Evolutionary conservation across 2,888 invertebrate genomes (phyloP).

Genomic region (Lithosia quadra): DNA sequence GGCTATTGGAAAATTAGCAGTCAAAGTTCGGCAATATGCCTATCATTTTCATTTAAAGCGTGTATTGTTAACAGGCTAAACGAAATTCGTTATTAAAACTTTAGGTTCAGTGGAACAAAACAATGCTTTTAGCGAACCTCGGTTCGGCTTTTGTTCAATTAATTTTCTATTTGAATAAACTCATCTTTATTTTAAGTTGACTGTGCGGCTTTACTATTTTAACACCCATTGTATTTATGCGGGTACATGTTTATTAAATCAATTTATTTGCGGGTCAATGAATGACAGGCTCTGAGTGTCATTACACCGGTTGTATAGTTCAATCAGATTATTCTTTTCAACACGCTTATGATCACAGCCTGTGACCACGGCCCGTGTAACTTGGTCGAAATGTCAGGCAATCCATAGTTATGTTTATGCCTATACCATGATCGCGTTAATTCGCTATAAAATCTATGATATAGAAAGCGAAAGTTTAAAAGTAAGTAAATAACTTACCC

Average conservation of each 20-base stretch:
- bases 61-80: constrained; percentile 20
- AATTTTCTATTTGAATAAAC: constrained; percentile 29
- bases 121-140: constrained; percentile 22
- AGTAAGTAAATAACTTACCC: too few relatives aligned
- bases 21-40: constrained; percentile 20
- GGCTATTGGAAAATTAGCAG: constrained; percentile 1
- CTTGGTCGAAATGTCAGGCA: too few relatives aligned
- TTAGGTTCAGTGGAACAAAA: constrained; percentile 24
- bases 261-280: neutral
- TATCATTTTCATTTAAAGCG: constrained; percentile 24
- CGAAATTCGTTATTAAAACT: constrained; percentile 25
- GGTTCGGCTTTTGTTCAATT: constrained; percentile 21
- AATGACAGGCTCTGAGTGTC: constrained; percentile 5
- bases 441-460: too few relatives aligned
- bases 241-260: constrained; percentile 1
- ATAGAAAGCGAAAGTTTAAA: too few relatives aligned
- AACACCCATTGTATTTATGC: neutral
- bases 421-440: too few relatives aligned
- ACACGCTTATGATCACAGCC: too few relatives aligned
- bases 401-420: too few relatives aligned
- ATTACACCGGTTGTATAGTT: neutral
- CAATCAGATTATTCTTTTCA: neutral
- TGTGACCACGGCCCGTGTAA: too few relatives aligned
- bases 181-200: constrained; percentile 22
- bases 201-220: constrained; percentile 16